Evolutionary conservation across 2,888 invertebrate species (phyloP).

Genomic region (Endomychus coccineus): DNA sequence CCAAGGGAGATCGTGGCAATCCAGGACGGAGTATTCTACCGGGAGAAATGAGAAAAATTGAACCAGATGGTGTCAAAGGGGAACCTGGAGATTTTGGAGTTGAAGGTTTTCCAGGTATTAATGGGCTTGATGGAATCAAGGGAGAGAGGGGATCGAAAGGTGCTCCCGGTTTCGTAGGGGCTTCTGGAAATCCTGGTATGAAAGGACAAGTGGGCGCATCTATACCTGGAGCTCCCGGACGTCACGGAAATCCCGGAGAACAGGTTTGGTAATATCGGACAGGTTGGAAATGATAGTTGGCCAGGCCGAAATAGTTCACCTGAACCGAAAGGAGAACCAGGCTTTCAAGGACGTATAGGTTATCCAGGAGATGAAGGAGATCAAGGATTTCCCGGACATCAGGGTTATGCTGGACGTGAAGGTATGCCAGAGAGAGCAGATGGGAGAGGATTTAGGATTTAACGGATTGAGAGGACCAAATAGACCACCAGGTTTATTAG

Average conservation of each 20-base stretch:
- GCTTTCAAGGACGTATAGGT: constrained; percentile 30
- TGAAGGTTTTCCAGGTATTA: constrained; percentile 37
- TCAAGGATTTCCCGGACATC: constrained; percentile 39
- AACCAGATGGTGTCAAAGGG: constrained; percentile 39
- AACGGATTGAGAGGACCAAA: constrained; percentile 32
- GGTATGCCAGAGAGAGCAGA: constrained; percentile 51
- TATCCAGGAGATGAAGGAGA: constrained; percentile 27
- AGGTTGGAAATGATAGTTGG: constrained; percentile 34
- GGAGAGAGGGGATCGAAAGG: constrained; percentile 38
- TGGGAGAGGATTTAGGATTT: constrained; percentile 38
- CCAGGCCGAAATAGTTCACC: constrained; percentile 33
- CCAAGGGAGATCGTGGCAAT: constrained; percentile 50
- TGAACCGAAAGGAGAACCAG: constrained; percentile 36
- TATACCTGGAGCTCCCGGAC: constrained; percentile 36
- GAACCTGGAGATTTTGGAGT: constrained; percentile 40
- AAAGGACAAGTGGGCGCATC: constrained; percentile 37
- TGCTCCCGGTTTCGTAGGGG: constrained; percentile 37
- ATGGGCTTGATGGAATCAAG: constrained; percentile 36
- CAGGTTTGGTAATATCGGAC: constrained; percentile 39
- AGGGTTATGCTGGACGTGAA: constrained; percentile 35
- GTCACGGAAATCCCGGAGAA: constrained; percentile 29
- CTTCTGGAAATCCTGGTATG: constrained; percentile 35
- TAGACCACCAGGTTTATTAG: constrained; percentile 43
- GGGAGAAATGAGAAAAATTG: constrained; percentile 44
- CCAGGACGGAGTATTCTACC: constrained; percentile 48